Evolutionary conservation across 2,113 vertebrate genomes (phyloP).

Genomic region (Mystacornis crossleyi): DNA sequence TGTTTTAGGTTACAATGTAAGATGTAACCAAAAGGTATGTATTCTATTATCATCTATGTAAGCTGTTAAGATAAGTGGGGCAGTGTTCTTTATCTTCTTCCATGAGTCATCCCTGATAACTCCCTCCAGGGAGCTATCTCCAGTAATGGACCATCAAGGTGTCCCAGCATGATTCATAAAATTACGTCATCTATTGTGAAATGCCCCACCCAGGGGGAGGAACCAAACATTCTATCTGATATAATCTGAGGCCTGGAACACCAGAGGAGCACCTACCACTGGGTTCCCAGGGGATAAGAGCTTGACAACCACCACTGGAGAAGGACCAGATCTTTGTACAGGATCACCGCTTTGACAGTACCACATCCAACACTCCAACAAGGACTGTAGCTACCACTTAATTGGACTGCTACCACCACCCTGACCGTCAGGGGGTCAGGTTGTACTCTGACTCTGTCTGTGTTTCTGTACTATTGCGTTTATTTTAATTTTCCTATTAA

Average conservation of each 20-base stretch:
- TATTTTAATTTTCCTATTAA: background rate
- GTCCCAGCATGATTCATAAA: background rate
- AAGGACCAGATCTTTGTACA: background rate
- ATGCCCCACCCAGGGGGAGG: background rate
- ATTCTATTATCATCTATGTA: background rate
- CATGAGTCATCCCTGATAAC: background rate
- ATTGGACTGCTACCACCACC: background rate
- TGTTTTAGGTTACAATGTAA: background rate
- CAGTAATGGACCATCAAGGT: background rate
- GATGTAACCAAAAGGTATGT: background rate
- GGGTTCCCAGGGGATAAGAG: background rate
- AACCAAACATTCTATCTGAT: background rate
- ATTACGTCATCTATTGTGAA: background rate
- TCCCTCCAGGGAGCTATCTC: background rate
- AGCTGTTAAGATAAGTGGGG: background rate
- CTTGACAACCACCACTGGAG: background rate
- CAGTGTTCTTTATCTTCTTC: background rate
- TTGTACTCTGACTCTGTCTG: background rate
- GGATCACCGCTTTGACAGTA: background rate
- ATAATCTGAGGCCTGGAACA: background rate
- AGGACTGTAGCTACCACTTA: background rate
- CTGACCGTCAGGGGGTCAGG: background rate
- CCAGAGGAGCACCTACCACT: background rate
- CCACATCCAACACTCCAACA: background rate
- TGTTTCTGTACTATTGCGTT: background rate